Conservation (phyloP, 2,113 vertebrate genomes). For the Lepisosteus osseus region DNA sequence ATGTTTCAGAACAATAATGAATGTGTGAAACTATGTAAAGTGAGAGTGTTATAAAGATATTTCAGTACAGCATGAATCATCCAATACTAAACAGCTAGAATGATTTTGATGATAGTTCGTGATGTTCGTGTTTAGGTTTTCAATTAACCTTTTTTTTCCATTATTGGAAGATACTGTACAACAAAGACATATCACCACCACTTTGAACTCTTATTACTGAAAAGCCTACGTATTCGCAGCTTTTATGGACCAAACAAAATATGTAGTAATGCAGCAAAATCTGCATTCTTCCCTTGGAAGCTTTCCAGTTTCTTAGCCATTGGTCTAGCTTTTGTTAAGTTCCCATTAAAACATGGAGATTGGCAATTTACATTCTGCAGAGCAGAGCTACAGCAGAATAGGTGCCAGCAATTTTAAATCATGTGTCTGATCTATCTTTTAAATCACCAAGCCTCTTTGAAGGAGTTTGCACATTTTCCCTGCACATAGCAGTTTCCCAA, state of each 20-base stretch:
- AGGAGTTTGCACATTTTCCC: not conserved
- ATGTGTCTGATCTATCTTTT: constrained; percentile 18
- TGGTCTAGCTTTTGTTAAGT: constrained; percentile 13
- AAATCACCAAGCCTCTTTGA: constrained; percentile 14
- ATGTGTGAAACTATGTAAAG: too few species aligned
- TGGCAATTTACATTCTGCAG: constrained; percentile 16
- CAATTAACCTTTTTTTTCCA: too few species aligned
- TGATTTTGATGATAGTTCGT: too few species aligned
- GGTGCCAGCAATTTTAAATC: constrained; percentile 24
- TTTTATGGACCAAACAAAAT: not conserved
- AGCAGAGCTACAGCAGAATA: constrained; percentile 6
- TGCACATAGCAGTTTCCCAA: not conserved
- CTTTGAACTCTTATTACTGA: too few species aligned
- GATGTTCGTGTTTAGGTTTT: too few species aligned
- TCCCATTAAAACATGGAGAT: constrained; percentile 18
- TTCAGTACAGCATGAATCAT: too few species aligned
- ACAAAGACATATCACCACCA: too few species aligned
- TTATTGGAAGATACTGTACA: too few species aligned
- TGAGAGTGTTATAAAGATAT: too few species aligned
- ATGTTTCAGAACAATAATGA: too few species aligned
- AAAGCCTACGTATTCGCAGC: too few species aligned
- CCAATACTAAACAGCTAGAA: too few species aligned
- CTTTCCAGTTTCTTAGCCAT: constrained; percentile 4
- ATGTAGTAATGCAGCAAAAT: not conserved
- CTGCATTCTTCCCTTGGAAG: not conserved